Evolutionary conservation across 2,888 invertebrate genomes (phyloP), one percentile per base, ranked within the genome.

Genomic region (Sepiola atlantica): DNA sequence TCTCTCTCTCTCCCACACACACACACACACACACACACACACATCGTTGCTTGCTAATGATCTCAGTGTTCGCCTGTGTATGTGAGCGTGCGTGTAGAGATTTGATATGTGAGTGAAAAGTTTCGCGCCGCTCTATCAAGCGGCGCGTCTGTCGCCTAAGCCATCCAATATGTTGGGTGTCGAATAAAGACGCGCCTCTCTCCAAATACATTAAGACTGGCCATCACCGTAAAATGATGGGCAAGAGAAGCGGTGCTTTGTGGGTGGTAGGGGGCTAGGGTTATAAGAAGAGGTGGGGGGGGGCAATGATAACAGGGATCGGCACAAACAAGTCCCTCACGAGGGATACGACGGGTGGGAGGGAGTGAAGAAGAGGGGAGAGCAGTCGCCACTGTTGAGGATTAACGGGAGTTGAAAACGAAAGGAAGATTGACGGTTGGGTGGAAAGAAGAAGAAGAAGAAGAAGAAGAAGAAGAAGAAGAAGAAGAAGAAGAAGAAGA

Each of bases 101-200:
- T 4, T 14, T n/a, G 16, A 10, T 77, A 14, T 77, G 77, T n/a
- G n/a, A n/a, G 77, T 20, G n/a, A 77, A 77, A 77, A 77, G n/a
- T n/a, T 28, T 61, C 10, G 8, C 45, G 45, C 45, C 21, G 28
- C 28, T 61, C 61, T 77, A 77, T 77, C 77, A 77, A 16, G 32
- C 77, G n/a, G 32, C 77, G 77, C 77, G 77, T 77, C 77, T 77
- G 77, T 77, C 77, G 77, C n/a, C n/a, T 77, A n/a, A 77, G 32
- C n/a, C 32, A n/a, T 18, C 77, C 77, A 77, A 77, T 77, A 77
- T 77, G 77, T 77, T 77, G 77, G n/a, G 32, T 32, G 77, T 77
- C 77, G 77, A 77, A 77, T 77, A 77, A 77, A 77, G 77, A n/a
- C 77, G 77, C n/a, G n/a, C 77, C 77, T 77, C 77, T 77, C 77